Conservation (phyloP, 2,888 invertebrate genomes). For the Ophonus ardosiacus region DNA sequence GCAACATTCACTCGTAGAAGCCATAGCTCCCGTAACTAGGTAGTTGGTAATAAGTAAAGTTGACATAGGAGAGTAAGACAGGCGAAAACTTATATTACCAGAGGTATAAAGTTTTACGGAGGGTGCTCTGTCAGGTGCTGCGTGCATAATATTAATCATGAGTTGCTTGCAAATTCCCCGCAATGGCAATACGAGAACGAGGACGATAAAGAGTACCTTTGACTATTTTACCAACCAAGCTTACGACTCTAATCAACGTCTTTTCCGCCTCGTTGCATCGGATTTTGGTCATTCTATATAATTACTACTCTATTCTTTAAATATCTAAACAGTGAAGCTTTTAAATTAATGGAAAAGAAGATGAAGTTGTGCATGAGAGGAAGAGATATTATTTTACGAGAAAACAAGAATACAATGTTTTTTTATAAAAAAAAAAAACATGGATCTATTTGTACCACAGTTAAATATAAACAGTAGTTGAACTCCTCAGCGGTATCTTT, state of each 20-base stretch:
- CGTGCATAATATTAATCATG: constrained; percentile 43
- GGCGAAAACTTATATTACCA: constrained; percentile 41
- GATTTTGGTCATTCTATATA: constrained; percentile 8
- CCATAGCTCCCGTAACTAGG: constrained; percentile 11
- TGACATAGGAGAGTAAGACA: constrained; percentile 35
- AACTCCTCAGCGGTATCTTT: no score
- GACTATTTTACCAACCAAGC: neutral
- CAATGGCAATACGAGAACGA: neutral
- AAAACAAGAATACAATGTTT: neutral
- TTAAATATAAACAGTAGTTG: no score
- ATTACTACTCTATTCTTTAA: constrained; percentile 2
- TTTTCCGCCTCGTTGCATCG: neutral
- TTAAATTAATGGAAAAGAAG: neutral
- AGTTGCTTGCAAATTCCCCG: constrained; percentile 30
- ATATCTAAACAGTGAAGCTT: neutral
- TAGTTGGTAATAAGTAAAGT: constrained; percentile 30
- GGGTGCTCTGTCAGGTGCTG: constrained; percentile 28
- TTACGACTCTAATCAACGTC: neutral
- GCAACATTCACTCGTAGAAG: neutral
- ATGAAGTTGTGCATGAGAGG: neutral
- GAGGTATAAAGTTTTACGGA: constrained; percentile 38
- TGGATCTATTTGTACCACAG: no score
- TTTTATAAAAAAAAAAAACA: no score
- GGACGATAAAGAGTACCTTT: neutral
- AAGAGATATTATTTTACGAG: neutral